Percentiles rank a stretch among this genome's conserved stretches.
phyloP scores from a whole-genome alignment of 1,140 invertebrate species.

The Plutomurus gul region DNA sequence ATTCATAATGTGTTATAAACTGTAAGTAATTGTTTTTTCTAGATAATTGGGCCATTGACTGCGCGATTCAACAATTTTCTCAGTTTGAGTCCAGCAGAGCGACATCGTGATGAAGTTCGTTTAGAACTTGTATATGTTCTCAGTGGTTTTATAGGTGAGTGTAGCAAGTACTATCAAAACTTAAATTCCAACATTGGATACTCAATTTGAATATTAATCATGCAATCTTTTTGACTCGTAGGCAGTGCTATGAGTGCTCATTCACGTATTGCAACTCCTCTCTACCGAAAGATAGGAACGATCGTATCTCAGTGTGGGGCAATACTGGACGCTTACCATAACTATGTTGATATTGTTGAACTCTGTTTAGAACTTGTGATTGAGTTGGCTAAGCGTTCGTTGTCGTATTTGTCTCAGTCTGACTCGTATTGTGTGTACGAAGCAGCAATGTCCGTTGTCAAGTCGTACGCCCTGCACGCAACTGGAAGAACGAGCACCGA shows the following conservation, averaged over 20 bases:
- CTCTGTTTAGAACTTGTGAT: conserved; percentile 76
- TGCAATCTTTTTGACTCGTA: not conserved
- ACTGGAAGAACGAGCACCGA: conserved; percentile 60
- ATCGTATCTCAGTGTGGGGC: conserved; percentile 69
- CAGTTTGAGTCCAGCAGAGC: conserved; percentile 13
- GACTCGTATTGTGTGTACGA: conserved; percentile 68
- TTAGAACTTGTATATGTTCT: conserved; percentile 57
- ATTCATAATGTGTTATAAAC: not conserved
- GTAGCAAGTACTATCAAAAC: not conserved
- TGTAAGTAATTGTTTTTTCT: conserved; percentile 55
- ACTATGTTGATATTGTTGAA: conserved; percentile 79
- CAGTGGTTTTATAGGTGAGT: conserved; percentile 40
- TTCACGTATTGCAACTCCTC: conserved; percentile 63
- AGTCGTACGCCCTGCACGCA: conserved; percentile 72
- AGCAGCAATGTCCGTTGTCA: conserved; percentile 66
- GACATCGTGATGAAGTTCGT: conserved; percentile 65
- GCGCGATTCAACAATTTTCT: conserved; percentile 64
- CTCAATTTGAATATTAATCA: not conserved
- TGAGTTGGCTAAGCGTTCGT: conserved; percentile 69
- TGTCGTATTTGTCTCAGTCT: conserved; percentile 67
- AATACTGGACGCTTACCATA: conserved; percentile 75
- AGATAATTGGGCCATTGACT: conserved; percentile 66
- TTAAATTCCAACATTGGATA: not conserved
- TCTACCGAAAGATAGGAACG: conserved; percentile 69
- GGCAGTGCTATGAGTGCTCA: conserved; percentile 52